Percentiles rank a stretch among this genome's conserved stretches.
phyloP scores from a whole-genome alignment of 2,888 invertebrate genomes.

The Agonopterix arenella region DNA sequence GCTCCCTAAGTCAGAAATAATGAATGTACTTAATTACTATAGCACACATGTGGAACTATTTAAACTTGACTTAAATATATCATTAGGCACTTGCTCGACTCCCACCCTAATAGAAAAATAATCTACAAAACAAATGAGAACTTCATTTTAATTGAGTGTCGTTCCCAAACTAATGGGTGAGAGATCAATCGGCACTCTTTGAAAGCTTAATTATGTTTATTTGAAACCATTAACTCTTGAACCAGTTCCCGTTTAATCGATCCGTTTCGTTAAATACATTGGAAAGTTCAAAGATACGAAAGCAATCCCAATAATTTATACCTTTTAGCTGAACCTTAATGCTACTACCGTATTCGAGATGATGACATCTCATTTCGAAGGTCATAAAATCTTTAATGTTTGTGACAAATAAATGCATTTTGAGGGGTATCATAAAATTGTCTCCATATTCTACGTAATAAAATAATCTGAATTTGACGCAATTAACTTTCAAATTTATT shows the following conservation, averaged over 20 bases:
- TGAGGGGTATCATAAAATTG: too few species aligned
- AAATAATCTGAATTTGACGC: constrained; percentile 23
- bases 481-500: constrained; percentile 2
- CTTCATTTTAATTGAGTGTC: constrained; percentile 54
- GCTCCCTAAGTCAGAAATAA: too few species aligned
- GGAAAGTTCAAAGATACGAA: constrained; percentile 37
- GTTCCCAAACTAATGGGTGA: constrained; percentile 50
- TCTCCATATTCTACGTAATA: too few species aligned
- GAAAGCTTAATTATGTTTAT: constrained; percentile 71
- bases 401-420: too few species aligned
- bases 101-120: constrained; percentile 7
- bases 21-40: too few species aligned
- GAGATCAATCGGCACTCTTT: constrained; percentile 61
- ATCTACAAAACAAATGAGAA: constrained; percentile 29
- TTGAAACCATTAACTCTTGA: constrained; percentile 54
- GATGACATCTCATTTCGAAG: constrained; percentile 34
- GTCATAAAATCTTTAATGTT: too few species aligned
- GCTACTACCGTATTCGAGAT: constrained; percentile 28
- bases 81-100: neutral
- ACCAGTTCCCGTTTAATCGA: constrained; percentile 56
- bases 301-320: constrained; percentile 22
- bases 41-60: too few species aligned
- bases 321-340: constrained; percentile 24
- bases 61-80: too few species aligned
- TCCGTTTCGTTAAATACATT: constrained; percentile 40